A percentile compares a stretch with the other conserved stretches of the same genome.
These are phyloP conservation scores for Steromphala cineraria DNA, from an alignment of 2,888 invertebrate species.

Conservation along the genomic window DNA sequence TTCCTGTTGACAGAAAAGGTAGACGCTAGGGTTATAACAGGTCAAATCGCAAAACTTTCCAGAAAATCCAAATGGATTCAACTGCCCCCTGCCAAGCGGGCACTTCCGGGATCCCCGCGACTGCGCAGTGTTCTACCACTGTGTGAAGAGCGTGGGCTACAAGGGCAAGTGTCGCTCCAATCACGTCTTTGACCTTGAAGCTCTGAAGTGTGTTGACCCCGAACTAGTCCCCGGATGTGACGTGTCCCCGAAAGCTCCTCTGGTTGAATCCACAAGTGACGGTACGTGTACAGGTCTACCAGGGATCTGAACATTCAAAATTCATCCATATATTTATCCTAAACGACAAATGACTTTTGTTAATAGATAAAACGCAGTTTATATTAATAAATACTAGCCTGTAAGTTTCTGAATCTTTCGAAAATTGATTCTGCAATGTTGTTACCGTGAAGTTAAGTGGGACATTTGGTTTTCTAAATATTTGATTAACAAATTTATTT, in stretches of 20 bases:
- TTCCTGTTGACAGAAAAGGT: too few relatives aligned
- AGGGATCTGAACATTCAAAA: too few relatives aligned
- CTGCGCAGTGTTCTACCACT: constrained; percentile 26
- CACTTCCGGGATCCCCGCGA: constrained; percentile 22
- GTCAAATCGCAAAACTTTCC: not conserved
- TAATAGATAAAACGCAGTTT: too few relatives aligned
- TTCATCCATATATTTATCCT: too few relatives aligned
- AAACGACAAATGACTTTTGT: too few relatives aligned
- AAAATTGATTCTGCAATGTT: too few relatives aligned
- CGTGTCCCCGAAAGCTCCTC: not conserved
- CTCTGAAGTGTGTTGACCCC: constrained; percentile 2
- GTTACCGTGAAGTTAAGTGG: too few relatives aligned
- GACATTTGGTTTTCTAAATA: too few relatives aligned
- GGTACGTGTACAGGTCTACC: not conserved
- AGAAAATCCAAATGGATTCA: constrained; percentile 1
- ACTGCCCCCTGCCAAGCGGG: constrained; percentile 22
- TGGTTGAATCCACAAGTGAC: not conserved
- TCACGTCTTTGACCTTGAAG: constrained; percentile 12
- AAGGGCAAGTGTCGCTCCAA: constrained; percentile 12
- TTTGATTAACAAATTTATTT: too few relatives aligned
- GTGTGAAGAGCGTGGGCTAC: constrained; percentile 33
- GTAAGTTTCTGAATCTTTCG: too few relatives aligned
- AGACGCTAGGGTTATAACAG: not conserved
- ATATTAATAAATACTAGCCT: too few relatives aligned
- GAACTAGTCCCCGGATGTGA: constrained; percentile 9